Evolutionary conservation across 2,888 invertebrate species (phyloP), one percentile per base, ranked within the genome.

Genomic region (Bembecia ichneumoniformis): DNA sequence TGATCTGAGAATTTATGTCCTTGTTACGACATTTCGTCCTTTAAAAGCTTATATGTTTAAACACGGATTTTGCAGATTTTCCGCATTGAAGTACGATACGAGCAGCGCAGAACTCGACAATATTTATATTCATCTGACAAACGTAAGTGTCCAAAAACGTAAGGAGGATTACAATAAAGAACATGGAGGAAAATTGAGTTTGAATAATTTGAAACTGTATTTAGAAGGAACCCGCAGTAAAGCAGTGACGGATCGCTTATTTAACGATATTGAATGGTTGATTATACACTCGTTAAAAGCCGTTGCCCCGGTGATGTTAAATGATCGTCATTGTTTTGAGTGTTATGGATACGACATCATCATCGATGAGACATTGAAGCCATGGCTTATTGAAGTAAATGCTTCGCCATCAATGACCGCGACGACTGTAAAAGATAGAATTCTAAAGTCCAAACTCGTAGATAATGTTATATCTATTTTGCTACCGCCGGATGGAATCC

Each of bases 341-440:
- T 96, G 96, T 67, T 97, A 97, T 68, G 97, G 97, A 49, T 97
- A 96, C 74, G 97, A 97, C 68, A 96, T 97, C 49, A 97, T 97
- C 59, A 96, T 97, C 59, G 97, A 97, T 75, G 93, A 96, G 69
- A 93, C 93, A 66, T 82, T 97, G 46, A 97, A 97, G 74, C 97
- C 97, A 0, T 97, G 96, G 96, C 87, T 96, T 45, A 93, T 96
- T 56, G 96, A 96, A 84, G 95, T 96, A 45, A 98, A 98, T 74
- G 96, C 97, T 3, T 97, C 97, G 3, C 97, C 97, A 0, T 96
- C 97, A 0, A 81, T 97, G 60, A 94, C 96, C 3, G 95, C 97
- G 2, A 97, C 97, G 0, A 97, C 97, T 0, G 94, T 94, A 0
- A 96, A 95, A 69, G 97, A 97, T 77, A 89, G 96, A 63, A 96